A percentile compares a stretch with the other conserved stretches of the same genome.
Evolutionary conservation across 2,888 invertebrate genomes (phyloP).

Genomic region (Embidobia sp.): DNA sequence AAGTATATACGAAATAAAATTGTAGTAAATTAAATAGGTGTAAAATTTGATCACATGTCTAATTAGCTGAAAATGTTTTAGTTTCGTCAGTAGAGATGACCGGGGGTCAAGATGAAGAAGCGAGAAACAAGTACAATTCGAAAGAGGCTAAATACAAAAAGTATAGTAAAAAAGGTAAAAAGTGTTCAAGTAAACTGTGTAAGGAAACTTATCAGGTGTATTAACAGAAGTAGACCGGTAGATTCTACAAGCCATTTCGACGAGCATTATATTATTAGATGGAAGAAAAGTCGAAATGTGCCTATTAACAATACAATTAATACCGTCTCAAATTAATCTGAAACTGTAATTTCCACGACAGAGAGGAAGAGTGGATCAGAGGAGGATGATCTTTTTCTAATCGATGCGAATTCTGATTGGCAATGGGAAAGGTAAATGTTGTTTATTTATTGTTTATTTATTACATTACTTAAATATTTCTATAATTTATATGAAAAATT

Average conservation of each 20-base stretch:
- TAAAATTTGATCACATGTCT: too few species aligned
- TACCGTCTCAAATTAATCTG: constrained; percentile 34
- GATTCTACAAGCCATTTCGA: constrained; percentile 41
- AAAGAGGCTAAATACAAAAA: constrained; percentile 56
- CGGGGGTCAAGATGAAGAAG: constrained; percentile 17
- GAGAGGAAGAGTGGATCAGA: constrained; percentile 34
- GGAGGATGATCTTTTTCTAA: constrained; percentile 22
- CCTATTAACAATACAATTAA: constrained; percentile 22
- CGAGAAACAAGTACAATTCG: constrained; percentile 23
- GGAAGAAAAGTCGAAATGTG: constrained; percentile 40
- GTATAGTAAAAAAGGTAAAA: constrained; percentile 58
- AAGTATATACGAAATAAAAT: too few species aligned
- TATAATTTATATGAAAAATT: too few species aligned
- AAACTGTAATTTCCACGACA: constrained; percentile 44
- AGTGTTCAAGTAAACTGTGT: constrained; percentile 55
- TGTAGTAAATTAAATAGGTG: too few species aligned
- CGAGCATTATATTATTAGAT: constrained; percentile 29
- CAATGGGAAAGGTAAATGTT: constrained; percentile 47
- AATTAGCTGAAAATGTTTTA: too few species aligned
- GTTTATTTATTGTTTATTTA: not conserved
- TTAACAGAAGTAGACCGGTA: constrained; percentile 31
- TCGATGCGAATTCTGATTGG: constrained; percentile 39
- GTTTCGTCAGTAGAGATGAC: constrained; percentile 5
- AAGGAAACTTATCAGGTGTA: constrained; percentile 40
- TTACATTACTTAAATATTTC: too few species aligned